These are phyloP conservation scores for Caenorhabditis macrosperma DNA, from an alignment of 2,888 invertebrate species.

Conservation along the genomic window DNA sequence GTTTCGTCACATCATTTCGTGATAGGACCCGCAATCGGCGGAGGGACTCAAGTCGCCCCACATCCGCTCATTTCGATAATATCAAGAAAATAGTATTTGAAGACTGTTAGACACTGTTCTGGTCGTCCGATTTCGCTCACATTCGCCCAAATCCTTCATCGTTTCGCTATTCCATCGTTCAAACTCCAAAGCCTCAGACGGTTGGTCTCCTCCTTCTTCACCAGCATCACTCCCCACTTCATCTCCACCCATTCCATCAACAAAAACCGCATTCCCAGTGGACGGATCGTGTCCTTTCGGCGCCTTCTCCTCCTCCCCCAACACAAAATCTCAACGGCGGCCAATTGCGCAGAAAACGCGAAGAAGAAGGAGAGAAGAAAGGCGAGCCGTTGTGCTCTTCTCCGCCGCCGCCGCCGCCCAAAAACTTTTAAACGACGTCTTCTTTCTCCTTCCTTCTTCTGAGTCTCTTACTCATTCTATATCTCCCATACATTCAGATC, in stretches of 20 bases:
- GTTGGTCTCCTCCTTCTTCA: neutral
- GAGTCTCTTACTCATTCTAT: conserved; percentile 16
- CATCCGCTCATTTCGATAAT: too few relatives aligned
- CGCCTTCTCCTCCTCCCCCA: neutral
- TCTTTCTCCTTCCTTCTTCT: conserved; percentile 25
- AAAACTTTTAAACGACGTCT: conserved; percentile 33
- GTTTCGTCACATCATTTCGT: too few relatives aligned
- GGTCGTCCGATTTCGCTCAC: too few relatives aligned
- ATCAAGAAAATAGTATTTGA: too few relatives aligned
- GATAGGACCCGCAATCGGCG: too few relatives aligned
- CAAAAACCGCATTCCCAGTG: conserved; percentile 1
- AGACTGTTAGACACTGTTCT: too few relatives aligned
- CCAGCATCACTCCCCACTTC: neutral
- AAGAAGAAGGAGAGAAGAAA: conserved; percentile 25
- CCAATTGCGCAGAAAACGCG: conserved; percentile 19
- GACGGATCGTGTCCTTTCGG: neutral
- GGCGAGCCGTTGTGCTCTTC: conserved; percentile 10
- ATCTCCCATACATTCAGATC: conserved; percentile 24
- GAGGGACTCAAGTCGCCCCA: too few relatives aligned
- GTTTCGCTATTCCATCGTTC: too few relatives aligned
- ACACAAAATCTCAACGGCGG: conserved; percentile 7
- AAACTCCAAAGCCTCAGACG: too few relatives aligned
- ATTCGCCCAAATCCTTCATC: too few relatives aligned
- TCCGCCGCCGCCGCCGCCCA: neutral
- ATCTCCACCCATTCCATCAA: conserved; percentile 1